Conservation (phyloP, 2,113 vertebrate species). For the Chaetura pelagica region DNA sequence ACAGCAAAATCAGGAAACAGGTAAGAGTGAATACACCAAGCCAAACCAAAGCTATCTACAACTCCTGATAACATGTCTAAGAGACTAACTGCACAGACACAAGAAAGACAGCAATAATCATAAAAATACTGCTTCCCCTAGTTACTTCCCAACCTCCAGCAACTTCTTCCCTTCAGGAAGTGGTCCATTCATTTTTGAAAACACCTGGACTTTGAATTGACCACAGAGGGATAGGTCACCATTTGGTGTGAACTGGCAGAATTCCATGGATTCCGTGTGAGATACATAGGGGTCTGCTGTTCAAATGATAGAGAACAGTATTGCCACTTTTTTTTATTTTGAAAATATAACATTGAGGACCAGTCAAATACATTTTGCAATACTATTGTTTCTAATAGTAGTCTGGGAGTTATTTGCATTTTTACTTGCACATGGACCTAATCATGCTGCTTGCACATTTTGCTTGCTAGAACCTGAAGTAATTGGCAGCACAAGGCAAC, state of each 20-base stretch:
- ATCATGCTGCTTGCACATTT: not conserved
- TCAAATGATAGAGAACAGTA: not conserved
- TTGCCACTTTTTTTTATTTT: not conserved
- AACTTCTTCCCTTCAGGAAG: not conserved
- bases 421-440: not conserved
- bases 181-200: not conserved
- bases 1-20: not conserved
- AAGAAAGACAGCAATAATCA: not conserved
- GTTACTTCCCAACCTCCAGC: not conserved
- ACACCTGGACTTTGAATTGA: rapidly evolving
- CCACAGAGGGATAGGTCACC: rapidly evolving
- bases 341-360: not conserved
- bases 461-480: not conserved
- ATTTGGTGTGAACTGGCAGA: rapidly evolving
- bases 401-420: not conserved
- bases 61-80: not conserved
- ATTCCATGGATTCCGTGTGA: not conserved
- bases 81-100: not conserved
- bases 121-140: rapidly evolving
- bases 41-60: not conserved
- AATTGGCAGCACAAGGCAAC: conserved; percentile 52
- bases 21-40: not conserved
- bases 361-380: not conserved
- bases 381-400: not conserved
- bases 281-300: not conserved